A percentile compares a stretch with the other conserved stretches of the same genome.
These are phyloP conservation scores for Zeuzera pyrina DNA, from an alignment of 2,888 invertebrate species.

Conservation along the genomic window DNA sequence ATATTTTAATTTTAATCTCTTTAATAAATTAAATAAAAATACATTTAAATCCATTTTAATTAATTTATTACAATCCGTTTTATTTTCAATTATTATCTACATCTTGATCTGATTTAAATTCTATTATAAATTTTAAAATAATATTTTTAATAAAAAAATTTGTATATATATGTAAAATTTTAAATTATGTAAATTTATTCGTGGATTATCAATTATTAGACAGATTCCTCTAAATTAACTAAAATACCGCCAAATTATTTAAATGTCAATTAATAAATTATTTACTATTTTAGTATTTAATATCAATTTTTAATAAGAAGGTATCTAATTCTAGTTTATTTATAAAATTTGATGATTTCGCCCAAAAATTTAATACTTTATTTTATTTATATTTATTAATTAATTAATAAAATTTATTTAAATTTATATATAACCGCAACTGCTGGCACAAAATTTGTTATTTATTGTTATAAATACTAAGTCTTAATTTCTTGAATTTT, in stretches of 20 bases:
- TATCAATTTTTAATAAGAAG: slow-evolving; percentile 75
- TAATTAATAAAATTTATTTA: slow-evolving; percentile 68
- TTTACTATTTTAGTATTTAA: slow-evolving; percentile 68
- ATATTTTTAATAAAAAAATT: slow-evolving; percentile 54
- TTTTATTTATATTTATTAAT: slow-evolving; percentile 32
- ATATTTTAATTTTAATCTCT: slow-evolving; percentile 78
- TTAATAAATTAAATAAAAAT: slow-evolving; percentile 68
- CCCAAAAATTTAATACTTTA: slow-evolving; percentile 62
- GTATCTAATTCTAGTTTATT: slow-evolving; percentile 80
- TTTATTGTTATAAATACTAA: slow-evolving; percentile 73
- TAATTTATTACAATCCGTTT: slow-evolving; percentile 79
- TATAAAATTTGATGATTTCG: slow-evolving; percentile 70
- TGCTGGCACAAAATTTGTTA: slow-evolving; percentile 80
- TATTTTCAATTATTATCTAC: slow-evolving; percentile 77
- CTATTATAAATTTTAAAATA: slow-evolving; percentile 44
- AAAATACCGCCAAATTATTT: slow-evolving; percentile 81
- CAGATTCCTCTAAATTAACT: slow-evolving; percentile 80
- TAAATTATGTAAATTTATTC: slow-evolving; percentile 68
- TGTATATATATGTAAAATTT: slow-evolving; percentile 61
- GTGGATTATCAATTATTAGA: slow-evolving; percentile 79
- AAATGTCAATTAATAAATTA: slow-evolving; percentile 75
- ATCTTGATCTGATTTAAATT: slow-evolving; percentile 81
- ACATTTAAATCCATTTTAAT: slow-evolving; percentile 79
- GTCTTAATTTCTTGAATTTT: slow-evolving; percentile 66
- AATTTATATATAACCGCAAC: slow-evolving; percentile 78